Base-by-base conservation (phyloP, 2,888 invertebrate genomes). In the Plebejus anna region DNA sequence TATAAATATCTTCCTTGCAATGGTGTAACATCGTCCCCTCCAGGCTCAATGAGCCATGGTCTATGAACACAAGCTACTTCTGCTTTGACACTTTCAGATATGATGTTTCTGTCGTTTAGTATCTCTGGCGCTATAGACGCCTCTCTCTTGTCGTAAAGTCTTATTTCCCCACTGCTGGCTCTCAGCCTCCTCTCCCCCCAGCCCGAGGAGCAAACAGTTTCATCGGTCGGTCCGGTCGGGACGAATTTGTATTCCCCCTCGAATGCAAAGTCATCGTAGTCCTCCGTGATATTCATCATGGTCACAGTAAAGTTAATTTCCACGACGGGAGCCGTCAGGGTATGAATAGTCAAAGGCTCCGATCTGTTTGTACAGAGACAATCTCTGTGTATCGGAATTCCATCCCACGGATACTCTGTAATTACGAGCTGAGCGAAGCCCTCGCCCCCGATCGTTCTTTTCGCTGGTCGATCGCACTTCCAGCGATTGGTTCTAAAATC, bases 241-340 rank as follows among this genome's bases (percentile, higher is more conserved):
- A 96, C 89, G 86, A 96, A 96, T 84, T 96, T 96, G 82, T 95
- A 96, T 85, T 95, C 95, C 0, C 96, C 96, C 83, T 97, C 97
- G 89, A 97, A 97, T 85, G 96, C 95, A 88, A 97, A 97, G 85
- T 96, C 96, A 77, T 96, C 95, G 84, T 97, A 96, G 90, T 97
- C 96, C 88, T 97, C 96, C 7, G 96, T 96, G 77, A 97, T 96
- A 89, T 96, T 96, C 97, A 98, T 97, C 86, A 96, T 95, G 16
- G 96, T 95, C 7, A 97, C 95, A 32, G 96, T 95, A 85, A 97
- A 97, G 84, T 96, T 96, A 0, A 97, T 95, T 86, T 96, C 96
- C 9, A 97, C 95, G 77, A 96, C 95, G 75, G 95, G 95, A 1
- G 97, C 96, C 16, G 96, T 96, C 79, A 97, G 93, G 36, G 96